Evolutionary conservation across 2,888 invertebrate species (phyloP), one percentile per base, ranked within the genome.

Genomic region (Mythimna ferrago): DNA sequence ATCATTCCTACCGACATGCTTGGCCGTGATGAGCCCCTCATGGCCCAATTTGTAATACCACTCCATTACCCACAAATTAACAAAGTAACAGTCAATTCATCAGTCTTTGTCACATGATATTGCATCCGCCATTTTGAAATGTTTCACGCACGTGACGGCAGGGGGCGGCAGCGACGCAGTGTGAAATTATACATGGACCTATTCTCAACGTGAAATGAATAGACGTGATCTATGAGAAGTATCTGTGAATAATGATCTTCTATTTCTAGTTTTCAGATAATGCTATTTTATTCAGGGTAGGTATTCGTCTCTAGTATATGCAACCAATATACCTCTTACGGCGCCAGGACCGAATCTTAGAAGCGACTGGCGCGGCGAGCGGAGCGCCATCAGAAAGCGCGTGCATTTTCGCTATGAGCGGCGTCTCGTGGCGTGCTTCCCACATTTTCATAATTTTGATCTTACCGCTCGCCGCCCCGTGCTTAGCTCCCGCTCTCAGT

Each of bases 121-220:
- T 71, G 67, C 71, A 32, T 16, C 7, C 75, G 66, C 71, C 65
- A 69, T 68, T 61, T 67, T 66, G 53, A 67, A 73, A 68, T 58
- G 53, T 78, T 90, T 86, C 83, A 85, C 84, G 76, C 80, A 70
- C 83, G 78, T 83, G 80, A 78, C 80, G 67, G 68, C 5, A 66
- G 75, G 71, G 80, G 71, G 48, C 68, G 86, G 48, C 67, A 71
- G 76, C 60, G 73, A 64, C 76, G 61, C 53, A 11, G 69, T 80
- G 76, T 82, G 73, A 86, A 86, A 86, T 86, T 78, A 78, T 67
- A 60, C 60, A 56, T 72, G 48, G 35, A 53, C 54, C 38, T 41
- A 57, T 48, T 32, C 48, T 58, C 61, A 53, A 32, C 62, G 2
- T n/a, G 38, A 11, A n/a, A 48, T 14, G 26, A 32, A 14, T 51